Percentiles rank a stretch among this genome's conserved stretches.
phyloP scores from a whole-genome alignment of 2,888 invertebrate genomes.

The Philereme transversata region DNA sequence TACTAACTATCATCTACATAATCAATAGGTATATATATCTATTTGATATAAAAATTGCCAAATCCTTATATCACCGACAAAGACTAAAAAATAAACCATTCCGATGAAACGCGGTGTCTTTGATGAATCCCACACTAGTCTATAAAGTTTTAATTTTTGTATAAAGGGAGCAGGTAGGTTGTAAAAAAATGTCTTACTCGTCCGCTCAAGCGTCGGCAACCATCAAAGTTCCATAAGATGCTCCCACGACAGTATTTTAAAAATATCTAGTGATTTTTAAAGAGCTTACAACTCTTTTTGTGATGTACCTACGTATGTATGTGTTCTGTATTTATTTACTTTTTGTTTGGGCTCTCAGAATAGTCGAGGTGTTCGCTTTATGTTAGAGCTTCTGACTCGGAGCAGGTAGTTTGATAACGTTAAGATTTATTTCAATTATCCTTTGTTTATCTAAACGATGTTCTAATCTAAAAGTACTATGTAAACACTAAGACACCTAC shows the following conservation, averaged over 20 bases:
- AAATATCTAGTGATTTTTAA: conserved; percentile 70
- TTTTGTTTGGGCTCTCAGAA: conserved; percentile 40
- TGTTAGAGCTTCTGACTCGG: conserved; percentile 13
- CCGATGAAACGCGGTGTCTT: conserved; percentile 57
- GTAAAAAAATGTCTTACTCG: conserved; percentile 69
- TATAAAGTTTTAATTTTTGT: conserved; percentile 72
- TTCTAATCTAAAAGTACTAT: neutral
- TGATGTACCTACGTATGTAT: conserved; percentile 49
- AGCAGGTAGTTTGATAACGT: neutral
- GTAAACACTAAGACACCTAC: conserved; percentile 8
- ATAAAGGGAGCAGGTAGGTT: conserved; percentile 70
- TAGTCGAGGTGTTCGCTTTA: conserved; percentile 16
- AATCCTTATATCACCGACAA: conserved; percentile 30
- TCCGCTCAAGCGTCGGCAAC: conserved; percentile 61
- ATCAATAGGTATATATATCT: neutral
- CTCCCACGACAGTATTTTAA: conserved; percentile 77
- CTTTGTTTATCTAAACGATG: neutral
- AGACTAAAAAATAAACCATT: conserved; percentile 37
- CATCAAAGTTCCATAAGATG: conserved; percentile 64
- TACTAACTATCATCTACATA: too few species aligned
- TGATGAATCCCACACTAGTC: conserved; percentile 62
- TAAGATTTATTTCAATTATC: conserved; percentile 3
- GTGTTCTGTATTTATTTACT: conserved; percentile 49
- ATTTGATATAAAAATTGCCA: conserved; percentile 26
- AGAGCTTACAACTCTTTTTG: conserved; percentile 61